Evolutionary conservation across 2,888 invertebrate species (phyloP).

Genomic region (Drosophila meridionalis): DNA sequence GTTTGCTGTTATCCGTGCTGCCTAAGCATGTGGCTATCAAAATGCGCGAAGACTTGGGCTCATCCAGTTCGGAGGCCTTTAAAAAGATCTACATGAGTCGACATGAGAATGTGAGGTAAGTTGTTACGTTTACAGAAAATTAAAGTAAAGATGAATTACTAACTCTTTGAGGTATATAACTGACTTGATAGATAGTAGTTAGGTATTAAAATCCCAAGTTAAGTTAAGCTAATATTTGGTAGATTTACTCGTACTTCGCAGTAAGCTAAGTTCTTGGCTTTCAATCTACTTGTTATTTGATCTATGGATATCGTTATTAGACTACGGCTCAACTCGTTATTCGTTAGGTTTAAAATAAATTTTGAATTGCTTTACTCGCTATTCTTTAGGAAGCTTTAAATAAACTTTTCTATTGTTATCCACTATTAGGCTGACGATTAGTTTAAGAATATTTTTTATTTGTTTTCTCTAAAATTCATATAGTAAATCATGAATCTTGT

Average conservation of each 20-base stretch:
- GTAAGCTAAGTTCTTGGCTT: not conserved
- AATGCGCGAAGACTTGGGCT: slow-evolving; percentile 97
- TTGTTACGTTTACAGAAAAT: not conserved
- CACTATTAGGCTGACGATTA: too few species aligned
- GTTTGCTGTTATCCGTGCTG: slow-evolving; percentile 95
- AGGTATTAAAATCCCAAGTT: too few species aligned
- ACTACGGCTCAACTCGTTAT: not conserved
- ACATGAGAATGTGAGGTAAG: slow-evolving; percentile 97
- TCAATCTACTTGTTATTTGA: not conserved
- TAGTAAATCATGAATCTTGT: too few species aligned
- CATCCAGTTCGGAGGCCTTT: slow-evolving; percentile 94
- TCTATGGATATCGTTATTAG: not conserved
- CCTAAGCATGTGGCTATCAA: slow-evolving; percentile 98
- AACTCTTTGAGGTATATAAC: not conserved
- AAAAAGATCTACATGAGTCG: slow-evolving; percentile 99
- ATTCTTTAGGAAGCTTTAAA: not conserved
- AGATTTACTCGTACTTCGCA: too few species aligned
- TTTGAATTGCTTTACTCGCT: not conserved
- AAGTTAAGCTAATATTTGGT: not conserved
- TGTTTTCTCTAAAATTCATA: too few species aligned
- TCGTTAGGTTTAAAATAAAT: not conserved
- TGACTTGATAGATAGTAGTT: not conserved
- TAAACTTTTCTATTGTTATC: too few species aligned
- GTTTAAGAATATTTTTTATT: too few species aligned
- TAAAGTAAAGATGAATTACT: not conserved